phyloP scores from a whole-genome alignment of 1,140 invertebrate species.

The Bombus superbus region DNA sequence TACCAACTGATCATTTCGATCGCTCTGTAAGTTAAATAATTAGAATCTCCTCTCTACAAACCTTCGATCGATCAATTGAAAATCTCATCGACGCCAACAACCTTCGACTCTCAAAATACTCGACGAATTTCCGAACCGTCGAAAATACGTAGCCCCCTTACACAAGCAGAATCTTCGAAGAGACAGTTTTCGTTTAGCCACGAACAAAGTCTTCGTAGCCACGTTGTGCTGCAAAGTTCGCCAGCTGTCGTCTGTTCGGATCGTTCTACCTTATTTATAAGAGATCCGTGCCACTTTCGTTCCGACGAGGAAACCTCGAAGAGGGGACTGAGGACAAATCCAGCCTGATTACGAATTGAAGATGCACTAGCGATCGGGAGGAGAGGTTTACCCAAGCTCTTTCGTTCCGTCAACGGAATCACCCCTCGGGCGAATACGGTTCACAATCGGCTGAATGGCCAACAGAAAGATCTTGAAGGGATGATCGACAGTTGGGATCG shows the following conservation, averaged over 20 bases:
- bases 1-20: too few relatives aligned
- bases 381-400: constrained; percentile 26
- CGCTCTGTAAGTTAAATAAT: too few relatives aligned
- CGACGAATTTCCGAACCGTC: too few relatives aligned
- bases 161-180: not conserved
- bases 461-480: not conserved
- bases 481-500: not conserved
- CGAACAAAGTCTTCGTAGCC: not conserved
- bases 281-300: constrained; percentile 26
- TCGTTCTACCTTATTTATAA: constrained; percentile 46
- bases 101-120: not conserved
- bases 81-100: too few relatives aligned
- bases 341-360: constrained; percentile 72
- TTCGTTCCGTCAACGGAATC: constrained; percentile 10
- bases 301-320: constrained; percentile 13
- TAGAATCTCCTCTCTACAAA: too few relatives aligned
- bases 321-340: constrained; percentile 54
- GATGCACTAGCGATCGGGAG: constrained; percentile 27
- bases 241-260: constrained; percentile 20
- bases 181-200: not conserved
- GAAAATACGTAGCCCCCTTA: not conserved
- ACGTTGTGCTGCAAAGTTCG: constrained; percentile 37
- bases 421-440: constrained; percentile 7
- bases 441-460: constrained; percentile 2
- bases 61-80: too few relatives aligned